Evolutionary conservation across 2,113 vertebrate genomes (phyloP).

Genomic region (rat (Rattus norvegicus)): GRCr8 NC_086025.1:65273501-65274000

Average conservation of each 20-base stretch:
- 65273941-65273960: too few species aligned
- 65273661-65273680: constrained; percentile 94
- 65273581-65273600: constrained; percentile 59
- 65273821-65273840: background rate
- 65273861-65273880: background rate
- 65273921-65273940: too few species aligned
- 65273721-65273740: constrained; percentile 89
- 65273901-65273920: too few species aligned
- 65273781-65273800: background rate
- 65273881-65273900: too few species aligned
- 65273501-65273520: background rate
- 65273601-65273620: constrained; percentile 96
- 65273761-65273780: background rate
- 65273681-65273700: constrained; percentile 96
- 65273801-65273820: too few species aligned
- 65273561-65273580: background rate
- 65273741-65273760: background rate
- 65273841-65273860: background rate
- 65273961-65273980: too few species aligned
- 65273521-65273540: too few species aligned
- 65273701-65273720: constrained; percentile 95
- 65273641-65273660: constrained; percentile 93
- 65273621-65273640: constrained; percentile 95
- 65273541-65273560: background rate
- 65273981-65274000: too few species aligned